Percentiles rank a stretch among this genome's conserved stretches.
These are phyloP conservation scores for Gymnocephalus cernua DNA, from an alignment of 2,113 vertebrate genomes.

Conservation along the genomic window DNA sequence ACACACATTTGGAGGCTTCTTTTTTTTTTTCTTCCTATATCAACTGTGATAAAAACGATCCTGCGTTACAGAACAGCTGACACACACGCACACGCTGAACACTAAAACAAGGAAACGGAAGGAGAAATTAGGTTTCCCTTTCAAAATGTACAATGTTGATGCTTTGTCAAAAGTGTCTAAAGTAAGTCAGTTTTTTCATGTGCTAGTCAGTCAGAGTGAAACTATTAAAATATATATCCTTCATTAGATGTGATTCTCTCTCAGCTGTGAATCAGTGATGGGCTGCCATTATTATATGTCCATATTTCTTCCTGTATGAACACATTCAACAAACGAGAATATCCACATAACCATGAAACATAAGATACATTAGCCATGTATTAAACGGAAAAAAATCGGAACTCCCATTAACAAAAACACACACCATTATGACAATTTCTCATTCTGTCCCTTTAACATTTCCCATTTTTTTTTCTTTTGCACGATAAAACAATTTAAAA, in stretches of 20 bases:
- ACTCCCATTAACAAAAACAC: conserved; percentile 48
- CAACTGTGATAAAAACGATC: conserved; percentile 21
- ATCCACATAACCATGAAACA: conserved; percentile 27
- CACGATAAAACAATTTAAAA: conserved; percentile 64
- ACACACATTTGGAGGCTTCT: conserved; percentile 34
- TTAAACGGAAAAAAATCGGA: conserved; percentile 35
- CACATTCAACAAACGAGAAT: conserved; percentile 31
- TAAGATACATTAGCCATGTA: conserved; percentile 56
- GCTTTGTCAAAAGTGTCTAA: conserved; percentile 33
- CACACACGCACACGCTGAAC: conserved; percentile 31
- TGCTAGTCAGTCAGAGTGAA: not conserved
- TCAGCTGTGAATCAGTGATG: conserved; percentile 8
- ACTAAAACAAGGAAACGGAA: conserved; percentile 49
- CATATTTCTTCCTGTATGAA: conserved; percentile 21
- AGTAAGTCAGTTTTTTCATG: not conserved
- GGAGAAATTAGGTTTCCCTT: conserved; percentile 37
- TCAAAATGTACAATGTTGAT: conserved; percentile 62
- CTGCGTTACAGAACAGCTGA: conserved; percentile 45
- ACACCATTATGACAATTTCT: conserved; percentile 24
- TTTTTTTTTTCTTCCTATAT: not conserved
- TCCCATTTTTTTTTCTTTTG: conserved; percentile 5
- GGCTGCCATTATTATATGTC: conserved; percentile 6
- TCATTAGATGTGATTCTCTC: conserved; percentile 41
- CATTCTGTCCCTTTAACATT: conserved; percentile 30
- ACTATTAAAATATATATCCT: conserved; percentile 22